Base-by-base conservation (phyloP, 2,797 vertebrate species). In the Hipposideros larvatus region DNA sequence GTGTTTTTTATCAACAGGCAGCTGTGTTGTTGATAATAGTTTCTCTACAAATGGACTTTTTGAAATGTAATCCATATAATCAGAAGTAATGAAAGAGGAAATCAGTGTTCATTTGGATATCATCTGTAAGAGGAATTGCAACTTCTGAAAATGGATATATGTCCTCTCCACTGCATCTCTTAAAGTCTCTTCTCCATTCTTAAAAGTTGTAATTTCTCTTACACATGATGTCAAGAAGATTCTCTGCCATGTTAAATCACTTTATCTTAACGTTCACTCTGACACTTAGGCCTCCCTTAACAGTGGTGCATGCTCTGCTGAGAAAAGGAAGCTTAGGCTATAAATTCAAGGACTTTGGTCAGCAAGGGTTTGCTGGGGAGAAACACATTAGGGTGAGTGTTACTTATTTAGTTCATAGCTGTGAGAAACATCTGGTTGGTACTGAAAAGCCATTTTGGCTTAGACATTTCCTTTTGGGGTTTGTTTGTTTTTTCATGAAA, bases 171-270 rank as follows among this genome's bases (percentile, higher is more conserved):
- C 73, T 92, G 26, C 10, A 86, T 86, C 90, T 85, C 28, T 92
- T 68, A 19, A 89, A 51, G 6, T 71, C 11, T 92, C 57, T 80
- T 80, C 55, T 87, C 11, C 3, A 0, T 80, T 94, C 43, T 84
- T 94, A 86, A 92, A 96, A 87, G 37, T 85, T 97, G 4, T 66
- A 80, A 48, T 94, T 96, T 66, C 57, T 94, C 37, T 87, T 75
- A 63, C 1, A 55, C 3, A 22, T 96, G 34, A 80, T 77, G 5
- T 84, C 37, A 78, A n/a, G 48, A 90, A 80, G 59, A 74, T 92
- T 59, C 46, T 85, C 26, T 85, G 21, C 24, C 57, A 46, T 83
- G 43, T 71, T 82, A 95, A 73, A 63, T 94, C 70, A 85, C 28
- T 22, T 88, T 92, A 19, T 87, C 41, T 70, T 95, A 31, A 37